Evolutionary conservation across 2,888 invertebrate species (phyloP).

Genomic region (Spialia ferax): DNA sequence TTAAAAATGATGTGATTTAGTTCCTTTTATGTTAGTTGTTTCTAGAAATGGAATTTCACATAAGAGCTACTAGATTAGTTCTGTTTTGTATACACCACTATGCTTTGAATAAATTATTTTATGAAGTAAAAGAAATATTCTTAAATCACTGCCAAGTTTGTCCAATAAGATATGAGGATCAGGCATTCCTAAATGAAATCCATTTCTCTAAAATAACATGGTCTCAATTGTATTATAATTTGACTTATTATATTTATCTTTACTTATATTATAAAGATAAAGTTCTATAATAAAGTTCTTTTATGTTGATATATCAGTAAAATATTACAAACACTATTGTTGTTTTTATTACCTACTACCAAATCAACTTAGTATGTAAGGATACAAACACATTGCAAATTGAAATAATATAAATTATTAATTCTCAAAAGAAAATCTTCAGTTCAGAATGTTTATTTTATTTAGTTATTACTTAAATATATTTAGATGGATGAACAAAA

Average conservation of each 20-base stretch:
- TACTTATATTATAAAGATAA: slow-evolving; percentile 69
- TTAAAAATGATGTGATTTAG: slow-evolving; percentile 65
- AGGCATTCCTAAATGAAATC: slow-evolving; percentile 74
- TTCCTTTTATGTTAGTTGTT: slow-evolving; percentile 72
- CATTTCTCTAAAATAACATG: slow-evolving; percentile 75
- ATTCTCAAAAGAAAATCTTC: no score
- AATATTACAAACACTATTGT: slow-evolving; percentile 63
- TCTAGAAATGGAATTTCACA: slow-evolving; percentile 66
- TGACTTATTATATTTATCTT: slow-evolving; percentile 77
- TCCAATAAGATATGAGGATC: slow-evolving; percentile 61
- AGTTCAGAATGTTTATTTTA: no score
- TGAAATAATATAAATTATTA: no score
- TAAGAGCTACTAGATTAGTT: slow-evolving; percentile 51
- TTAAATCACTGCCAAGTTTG: slow-evolving; percentile 75
- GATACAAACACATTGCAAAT: no score
- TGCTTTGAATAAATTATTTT: slow-evolving; percentile 48
- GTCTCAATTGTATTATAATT: slow-evolving; percentile 84
- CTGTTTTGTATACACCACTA: slow-evolving; percentile 45
- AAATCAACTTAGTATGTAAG: neutral
- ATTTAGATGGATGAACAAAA: neutral
- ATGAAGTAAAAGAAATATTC: slow-evolving; percentile 48
- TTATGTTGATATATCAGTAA: slow-evolving; percentile 82
- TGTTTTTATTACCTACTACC: slow-evolving; percentile 56
- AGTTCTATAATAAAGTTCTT: slow-evolving; percentile 79
- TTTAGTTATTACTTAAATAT: neutral